Percentiles rank a stretch among this genome's conserved stretches.
phyloP scores from a whole-genome alignment of 1,140 invertebrate genomes.

The Manduca sexta region DNA sequence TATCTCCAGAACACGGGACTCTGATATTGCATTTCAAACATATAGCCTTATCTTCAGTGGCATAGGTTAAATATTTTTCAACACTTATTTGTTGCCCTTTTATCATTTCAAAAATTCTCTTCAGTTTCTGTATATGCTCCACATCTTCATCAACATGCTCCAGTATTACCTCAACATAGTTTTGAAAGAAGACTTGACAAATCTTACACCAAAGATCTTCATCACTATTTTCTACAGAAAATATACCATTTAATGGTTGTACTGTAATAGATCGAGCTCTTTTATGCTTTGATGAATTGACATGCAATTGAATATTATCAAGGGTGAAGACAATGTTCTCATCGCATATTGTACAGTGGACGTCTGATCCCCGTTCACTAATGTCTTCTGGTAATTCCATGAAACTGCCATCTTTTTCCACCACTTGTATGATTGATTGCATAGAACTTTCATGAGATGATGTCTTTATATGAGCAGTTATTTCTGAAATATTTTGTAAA shows the following conservation, averaged over 20 bases:
- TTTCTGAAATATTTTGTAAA: conserved; percentile 3
- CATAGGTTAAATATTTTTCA: conserved; percentile 29
- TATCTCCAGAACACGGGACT: conserved; percentile 33
- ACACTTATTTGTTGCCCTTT: conserved; percentile 31
- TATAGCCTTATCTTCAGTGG: conserved; percentile 31
- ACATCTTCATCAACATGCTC: conserved; percentile 35
- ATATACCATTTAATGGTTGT: conserved; percentile 37
- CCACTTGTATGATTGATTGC: conserved; percentile 13
- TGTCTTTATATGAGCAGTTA: conserved; percentile 19
- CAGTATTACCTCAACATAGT: conserved; percentile 35
- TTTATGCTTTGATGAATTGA: conserved; percentile 18
- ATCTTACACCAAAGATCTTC: conserved; percentile 34
- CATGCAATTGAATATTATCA: conserved; percentile 4
- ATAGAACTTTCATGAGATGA: conserved; percentile 11
- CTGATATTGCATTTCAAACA: conserved; percentile 29
- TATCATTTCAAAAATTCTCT: conserved; percentile 26
- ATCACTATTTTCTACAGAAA: conserved; percentile 27
- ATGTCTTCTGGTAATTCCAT: conserved; percentile 21
- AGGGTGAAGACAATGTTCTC: conserved; percentile 2
- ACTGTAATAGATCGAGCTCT: conserved; percentile 30
- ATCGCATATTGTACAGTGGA: conserved; percentile 29
- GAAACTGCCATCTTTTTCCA: conserved; percentile 29
- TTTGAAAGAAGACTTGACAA: conserved; percentile 20
- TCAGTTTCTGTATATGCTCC: conserved; percentile 19
- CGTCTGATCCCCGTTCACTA: conserved; percentile 6